Base-by-base conservation (phyloP, 1,140 invertebrate species). In the Saccostrea glomerata region DNA sequence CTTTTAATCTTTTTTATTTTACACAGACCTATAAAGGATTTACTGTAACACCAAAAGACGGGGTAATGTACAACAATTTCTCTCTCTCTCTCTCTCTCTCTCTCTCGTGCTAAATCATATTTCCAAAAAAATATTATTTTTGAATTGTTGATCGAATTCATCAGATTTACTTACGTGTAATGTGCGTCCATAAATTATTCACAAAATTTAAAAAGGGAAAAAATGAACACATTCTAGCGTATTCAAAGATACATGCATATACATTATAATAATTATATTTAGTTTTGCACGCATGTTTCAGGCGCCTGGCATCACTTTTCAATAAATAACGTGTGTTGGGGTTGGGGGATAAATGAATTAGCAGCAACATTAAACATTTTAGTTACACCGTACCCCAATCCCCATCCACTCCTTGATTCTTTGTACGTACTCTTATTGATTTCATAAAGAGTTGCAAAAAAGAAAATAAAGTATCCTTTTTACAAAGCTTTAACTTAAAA, bases 31-130 rank as follows among this genome's bases (percentile, higher is more conserved):
- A 36, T 36, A 36, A 36, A 30, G 23, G 25, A 30, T 36, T 15
- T 77, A 25, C 30, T 77, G 70, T 36, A 77, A 30, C 23, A 77
- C 3, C 70, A 36, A 25, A 9, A 30, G 25, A 6, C 4, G 25
- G 25, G 23, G 23, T 30, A 30, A 77, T n/a, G 30, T 77, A 25
- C 13, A 13, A 25, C 70, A 30, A 23, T 30, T 25, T 73, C 70
- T 73, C 23, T 73, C 70, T 77, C 70, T 77, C 70, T 77, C 70
- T 77, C 70, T 77, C 70, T 77, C 70, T 77, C 70, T 77, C 70
- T 77, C 70, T 77, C 9, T 30, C 23, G n/a, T 23, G n/a, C 23
- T 73, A 9, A 23, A 9, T 73, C 23, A 23, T 23, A 11, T 23
- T 73, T 23, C 23, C 66, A 23, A 15, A 7, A 4, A 9, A 23